Evolutionary conservation across 2,797 vertebrate species (phyloP).

Genomic region (Huso huso): DNA sequence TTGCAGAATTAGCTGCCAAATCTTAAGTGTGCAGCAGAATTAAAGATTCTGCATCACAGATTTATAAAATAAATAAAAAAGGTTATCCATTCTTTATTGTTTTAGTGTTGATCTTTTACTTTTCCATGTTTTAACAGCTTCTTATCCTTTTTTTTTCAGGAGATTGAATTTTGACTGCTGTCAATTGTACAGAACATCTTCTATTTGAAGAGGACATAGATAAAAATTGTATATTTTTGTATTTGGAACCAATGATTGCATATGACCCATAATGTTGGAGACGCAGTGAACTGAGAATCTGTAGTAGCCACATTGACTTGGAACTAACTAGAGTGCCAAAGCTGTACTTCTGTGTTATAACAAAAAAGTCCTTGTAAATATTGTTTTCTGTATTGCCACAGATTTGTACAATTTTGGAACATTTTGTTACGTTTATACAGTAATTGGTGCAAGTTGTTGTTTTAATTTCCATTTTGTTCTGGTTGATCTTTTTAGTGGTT

Average conservation of each 20-base stretch:
- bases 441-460: conserved; percentile 47
- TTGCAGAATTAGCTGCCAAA: too few species aligned
- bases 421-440: conserved; percentile 73
- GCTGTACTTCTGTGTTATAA: conserved; percentile 75
- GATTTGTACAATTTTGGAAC: conserved; percentile 72
- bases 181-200: conserved; percentile 29
- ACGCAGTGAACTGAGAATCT: conserved; percentile 41
- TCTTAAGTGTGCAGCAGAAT: too few species aligned
- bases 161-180: conserved; percentile 35
- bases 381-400: conserved; percentile 66
- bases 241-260: conserved; percentile 42
- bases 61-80: too few species aligned
- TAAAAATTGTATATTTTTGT: conserved; percentile 21
- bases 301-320: conserved; percentile 27
- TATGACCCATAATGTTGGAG: conserved; percentile 37
- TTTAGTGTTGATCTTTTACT: too few species aligned
- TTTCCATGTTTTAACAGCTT: too few species aligned
- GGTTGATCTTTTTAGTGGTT: conserved; percentile 42
- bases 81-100: too few species aligned
- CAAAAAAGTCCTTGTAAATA: conserved; percentile 75
- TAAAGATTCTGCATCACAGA: too few species aligned
- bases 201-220: conserved; percentile 26
- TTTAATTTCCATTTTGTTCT: conserved; percentile 25
- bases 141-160: conserved; percentile 32
- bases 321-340: conserved; percentile 78